Base-by-base conservation (phyloP, 1,140 invertebrate species). In the Dreissena polymorpha region DNA sequence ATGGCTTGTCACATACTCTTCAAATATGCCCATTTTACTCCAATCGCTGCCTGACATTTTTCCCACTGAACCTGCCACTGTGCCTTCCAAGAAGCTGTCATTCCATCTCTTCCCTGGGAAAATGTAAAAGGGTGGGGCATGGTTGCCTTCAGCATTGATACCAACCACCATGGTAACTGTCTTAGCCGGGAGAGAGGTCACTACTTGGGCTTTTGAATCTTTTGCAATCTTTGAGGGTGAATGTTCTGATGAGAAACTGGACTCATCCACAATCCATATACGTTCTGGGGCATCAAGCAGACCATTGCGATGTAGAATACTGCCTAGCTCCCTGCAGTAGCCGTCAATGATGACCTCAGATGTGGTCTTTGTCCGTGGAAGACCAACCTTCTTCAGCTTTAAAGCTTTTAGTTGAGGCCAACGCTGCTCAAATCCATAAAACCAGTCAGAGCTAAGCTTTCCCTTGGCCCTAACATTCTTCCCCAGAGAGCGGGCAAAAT, bases 201-300 rank as follows among this genome's bases (percentile, higher is more conserved):
- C 73, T n/a, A 25, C 12, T 50, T 83, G 72, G 3, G 74, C 16
- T 29, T 49, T 73, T 23, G 29, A 51, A n/a, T 78, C 21, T 50
- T 60, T 65, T n/a, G n/a, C 65, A 27, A 73, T 78, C 51, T 78
- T 73, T 2, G 25, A 14, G 25, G 74, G 64, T 14, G 0, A 51
- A 21, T 85, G 72, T 64, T 85, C 79, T 23, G 69, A 78, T 8
- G 13, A 16, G 10, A 86, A 60, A 10, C 50, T 74, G 1, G 50
- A 74, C 55, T 85, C 77, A 55, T 85, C 77, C 25, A 85, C 55
- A 64, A 79, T 71, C 16, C 51, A 81, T n/a, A 85, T 85, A 2
- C 27, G 27, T 29, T 77, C 29, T n/a, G 79, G 79, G n/a, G 51
- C 63, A 53, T 81, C 21, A 53, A 50, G 51, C 10, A 85, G 25